These are phyloP conservation scores for Diadophis punctatus DNA, from an alignment of 2,113 vertebrate species.

Conservation along the genomic window DNA sequence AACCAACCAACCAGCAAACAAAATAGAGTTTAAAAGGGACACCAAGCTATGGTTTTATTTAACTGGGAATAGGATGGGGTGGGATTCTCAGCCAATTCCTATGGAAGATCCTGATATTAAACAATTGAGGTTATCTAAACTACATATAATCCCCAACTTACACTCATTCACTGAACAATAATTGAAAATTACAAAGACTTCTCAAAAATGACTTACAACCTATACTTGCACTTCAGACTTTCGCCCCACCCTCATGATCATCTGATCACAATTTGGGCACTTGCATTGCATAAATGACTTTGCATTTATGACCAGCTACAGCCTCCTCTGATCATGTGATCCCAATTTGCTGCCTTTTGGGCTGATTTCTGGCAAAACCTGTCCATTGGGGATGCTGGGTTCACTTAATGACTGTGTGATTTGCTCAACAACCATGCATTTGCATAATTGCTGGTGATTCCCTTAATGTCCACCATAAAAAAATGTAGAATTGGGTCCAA, in stretches of 20 bases:
- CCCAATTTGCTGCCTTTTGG: neutral
- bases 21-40: neutral
- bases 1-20: neutral
- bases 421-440: neutral
- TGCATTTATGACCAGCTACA: no score
- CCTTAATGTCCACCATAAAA: neutral
- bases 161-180: no score
- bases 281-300: no score
- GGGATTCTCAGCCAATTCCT: neutral
- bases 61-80: neutral
- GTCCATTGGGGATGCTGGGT: neutral
- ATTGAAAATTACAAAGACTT: no score
- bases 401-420: neutral
- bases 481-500: neutral
- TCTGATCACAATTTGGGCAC: no score
- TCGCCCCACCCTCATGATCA: no score
- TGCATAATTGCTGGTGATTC: neutral
- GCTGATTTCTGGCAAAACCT: neutral
- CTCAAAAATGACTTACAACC: no score
- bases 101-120: neutral
- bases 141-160: neutral
- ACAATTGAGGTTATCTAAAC: neutral
- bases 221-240: no score
- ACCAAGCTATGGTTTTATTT: neutral
- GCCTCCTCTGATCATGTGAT: neutral